Conservation (phyloP, 2,888 invertebrate species). For the Melanargia galathea region DNA sequence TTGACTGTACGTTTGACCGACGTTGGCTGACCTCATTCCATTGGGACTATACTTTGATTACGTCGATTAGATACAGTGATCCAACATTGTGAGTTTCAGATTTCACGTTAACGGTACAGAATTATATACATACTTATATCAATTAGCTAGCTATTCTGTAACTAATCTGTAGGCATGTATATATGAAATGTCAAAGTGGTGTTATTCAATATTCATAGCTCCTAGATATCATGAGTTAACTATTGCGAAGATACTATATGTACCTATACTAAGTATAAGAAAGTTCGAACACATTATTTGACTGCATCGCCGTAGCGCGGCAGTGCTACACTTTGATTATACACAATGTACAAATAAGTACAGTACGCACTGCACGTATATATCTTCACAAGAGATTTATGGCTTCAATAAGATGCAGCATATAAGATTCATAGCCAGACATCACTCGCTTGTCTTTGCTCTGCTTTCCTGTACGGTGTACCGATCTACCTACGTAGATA, state of each 20-base stretch:
- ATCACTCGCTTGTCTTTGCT: slow-evolving; percentile 11
- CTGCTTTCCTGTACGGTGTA: background rate
- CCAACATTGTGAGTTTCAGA: slow-evolving; percentile 6
- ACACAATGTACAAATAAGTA: no score
- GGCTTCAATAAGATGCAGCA: slow-evolving; percentile 20
- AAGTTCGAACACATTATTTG: background rate
- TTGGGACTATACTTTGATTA: slow-evolving; percentile 13
- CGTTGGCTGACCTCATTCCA: slow-evolving; percentile 27
- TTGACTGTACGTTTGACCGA: slow-evolving; percentile 23
- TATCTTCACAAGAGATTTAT: slow-evolving; percentile 22
- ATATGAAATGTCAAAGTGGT: no score
- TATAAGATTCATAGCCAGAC: slow-evolving; percentile 22
- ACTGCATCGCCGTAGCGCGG: background rate
- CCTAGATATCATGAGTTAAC: no score
- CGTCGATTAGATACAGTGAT: slow-evolving; percentile 9
- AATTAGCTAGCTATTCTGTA: no score
- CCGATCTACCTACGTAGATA: background rate
- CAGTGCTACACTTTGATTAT: no score
- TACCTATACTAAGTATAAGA: background rate
- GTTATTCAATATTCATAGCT: no score
- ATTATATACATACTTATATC: background rate
- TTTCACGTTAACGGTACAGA: background rate
- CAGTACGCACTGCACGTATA: background rate
- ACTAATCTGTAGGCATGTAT: no score
- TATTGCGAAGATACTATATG: no score